Conservation (phyloP, 2,888 invertebrate genomes). For the Mesorhabditis sp. region DNA sequence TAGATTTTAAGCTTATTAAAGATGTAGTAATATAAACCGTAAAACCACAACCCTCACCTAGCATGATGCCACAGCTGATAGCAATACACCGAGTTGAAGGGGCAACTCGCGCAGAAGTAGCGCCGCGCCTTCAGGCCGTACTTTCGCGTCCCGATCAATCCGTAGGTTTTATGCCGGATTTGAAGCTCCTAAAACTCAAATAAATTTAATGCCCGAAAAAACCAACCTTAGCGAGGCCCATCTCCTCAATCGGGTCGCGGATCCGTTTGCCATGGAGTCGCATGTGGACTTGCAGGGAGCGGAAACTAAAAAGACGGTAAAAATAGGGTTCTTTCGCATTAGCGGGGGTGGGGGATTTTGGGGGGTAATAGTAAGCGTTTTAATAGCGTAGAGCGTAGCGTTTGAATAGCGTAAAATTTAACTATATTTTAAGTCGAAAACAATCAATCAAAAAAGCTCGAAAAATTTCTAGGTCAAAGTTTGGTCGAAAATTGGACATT, state of each 20-base stretch:
- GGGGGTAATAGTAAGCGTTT: too few species aligned
- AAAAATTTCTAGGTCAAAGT: too few species aligned
- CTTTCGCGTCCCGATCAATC: background rate
- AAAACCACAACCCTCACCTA: background rate
- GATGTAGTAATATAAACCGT: background rate
- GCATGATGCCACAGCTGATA: constrained; percentile 3
- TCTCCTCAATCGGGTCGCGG: background rate
- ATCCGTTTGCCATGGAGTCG: background rate
- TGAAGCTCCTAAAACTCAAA: background rate
- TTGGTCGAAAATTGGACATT: too few species aligned
- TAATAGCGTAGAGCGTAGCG: too few species aligned
- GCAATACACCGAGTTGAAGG: background rate
- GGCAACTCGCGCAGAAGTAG: background rate
- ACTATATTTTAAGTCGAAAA: too few species aligned
- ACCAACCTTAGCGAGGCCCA: background rate
- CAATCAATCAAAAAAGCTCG: too few species aligned
- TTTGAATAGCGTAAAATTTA: too few species aligned
- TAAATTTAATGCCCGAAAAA: background rate
- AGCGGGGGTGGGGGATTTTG: too few species aligned
- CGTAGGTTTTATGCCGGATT: background rate
- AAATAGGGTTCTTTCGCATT: background rate
- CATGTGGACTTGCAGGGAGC: background rate
- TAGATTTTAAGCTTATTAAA: background rate
- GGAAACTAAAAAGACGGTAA: background rate
- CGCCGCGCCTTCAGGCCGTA: background rate